These are phyloP conservation scores for Spisula subtruncata DNA, from an alignment of 2,888 invertebrate genomes.

Conservation along the genomic window DNA sequence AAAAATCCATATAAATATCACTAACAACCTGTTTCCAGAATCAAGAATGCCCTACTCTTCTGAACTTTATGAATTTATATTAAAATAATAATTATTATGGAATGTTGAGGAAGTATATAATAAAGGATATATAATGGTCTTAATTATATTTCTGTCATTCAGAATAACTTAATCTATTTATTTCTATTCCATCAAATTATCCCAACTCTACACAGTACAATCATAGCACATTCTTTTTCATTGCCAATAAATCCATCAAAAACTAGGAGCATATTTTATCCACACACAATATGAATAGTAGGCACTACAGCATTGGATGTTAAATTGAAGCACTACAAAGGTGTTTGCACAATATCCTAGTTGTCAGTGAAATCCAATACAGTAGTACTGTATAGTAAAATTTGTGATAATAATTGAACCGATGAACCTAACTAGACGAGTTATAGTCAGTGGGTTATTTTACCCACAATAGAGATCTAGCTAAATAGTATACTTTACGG, in stretches of 20 bases:
- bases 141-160: too few species aligned
- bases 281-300: neutral
- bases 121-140: neutral
- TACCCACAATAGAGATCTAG: neutral
- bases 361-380: conserved; percentile 34
- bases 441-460: neutral
- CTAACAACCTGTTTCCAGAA: neutral
- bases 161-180: too few species aligned
- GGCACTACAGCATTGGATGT: conserved; percentile 40
- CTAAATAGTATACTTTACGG: neutral
- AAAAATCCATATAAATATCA: neutral
- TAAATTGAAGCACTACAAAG: conserved; percentile 45
- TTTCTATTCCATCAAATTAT: neutral
- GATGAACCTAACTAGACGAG: neutral
- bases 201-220: neutral
- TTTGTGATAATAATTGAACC: neutral
- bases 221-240: neutral
- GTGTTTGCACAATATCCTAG: conserved; percentile 51
- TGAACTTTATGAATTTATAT: neutral
- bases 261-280: neutral
- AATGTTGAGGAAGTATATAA: too few species aligned
- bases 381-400: neutral
- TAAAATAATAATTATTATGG: neutral
- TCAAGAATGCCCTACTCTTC: neutral
- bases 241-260: conserved; percentile 19